A percentile compares a stretch with the other conserved stretches of the same genome.
Evolutionary conservation across 2,113 vertebrate genomes (phyloP).

Genomic region (Solenodon paradoxus): DNA sequence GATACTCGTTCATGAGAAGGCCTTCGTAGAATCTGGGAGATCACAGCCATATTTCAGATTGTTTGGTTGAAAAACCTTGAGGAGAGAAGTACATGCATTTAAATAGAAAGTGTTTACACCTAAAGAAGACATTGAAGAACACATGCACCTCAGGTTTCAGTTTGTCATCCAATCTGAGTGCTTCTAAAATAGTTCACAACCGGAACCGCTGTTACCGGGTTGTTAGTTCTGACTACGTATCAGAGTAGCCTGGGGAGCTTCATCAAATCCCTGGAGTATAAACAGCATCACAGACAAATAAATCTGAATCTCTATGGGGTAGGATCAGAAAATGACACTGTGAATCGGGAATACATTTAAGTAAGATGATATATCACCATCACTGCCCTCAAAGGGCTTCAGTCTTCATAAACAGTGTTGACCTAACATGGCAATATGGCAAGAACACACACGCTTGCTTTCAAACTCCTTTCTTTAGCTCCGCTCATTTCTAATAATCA

Average conservation of each 20-base stretch:
- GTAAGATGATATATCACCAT: background rate
- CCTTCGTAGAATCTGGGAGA: background rate
- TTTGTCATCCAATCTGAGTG: background rate
- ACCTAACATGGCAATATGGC: background rate
- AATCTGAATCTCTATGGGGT: background rate
- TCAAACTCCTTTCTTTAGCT: background rate
- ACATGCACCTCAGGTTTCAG: background rate
- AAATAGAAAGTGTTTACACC: background rate
- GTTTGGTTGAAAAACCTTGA: background rate
- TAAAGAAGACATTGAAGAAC: background rate
- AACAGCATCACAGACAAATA: background rate
- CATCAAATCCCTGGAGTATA: background rate
- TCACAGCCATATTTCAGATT: background rate
- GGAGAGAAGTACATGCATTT: background rate
- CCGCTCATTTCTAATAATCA: background rate
- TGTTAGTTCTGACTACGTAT: background rate
- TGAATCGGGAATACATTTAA: background rate
- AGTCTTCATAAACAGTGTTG: background rate
- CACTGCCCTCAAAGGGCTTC: background rate
- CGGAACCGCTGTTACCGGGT: background rate
- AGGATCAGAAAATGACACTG: background rate
- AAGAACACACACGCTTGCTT: background rate
- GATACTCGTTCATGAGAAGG: background rate
- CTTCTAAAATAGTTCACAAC: background rate
- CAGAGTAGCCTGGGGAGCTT: background rate